Evolutionary conservation across 1,140 invertebrate genomes (phyloP), one percentile per base, ranked within the genome.

Genomic region (Ostrea edulis): DNA sequence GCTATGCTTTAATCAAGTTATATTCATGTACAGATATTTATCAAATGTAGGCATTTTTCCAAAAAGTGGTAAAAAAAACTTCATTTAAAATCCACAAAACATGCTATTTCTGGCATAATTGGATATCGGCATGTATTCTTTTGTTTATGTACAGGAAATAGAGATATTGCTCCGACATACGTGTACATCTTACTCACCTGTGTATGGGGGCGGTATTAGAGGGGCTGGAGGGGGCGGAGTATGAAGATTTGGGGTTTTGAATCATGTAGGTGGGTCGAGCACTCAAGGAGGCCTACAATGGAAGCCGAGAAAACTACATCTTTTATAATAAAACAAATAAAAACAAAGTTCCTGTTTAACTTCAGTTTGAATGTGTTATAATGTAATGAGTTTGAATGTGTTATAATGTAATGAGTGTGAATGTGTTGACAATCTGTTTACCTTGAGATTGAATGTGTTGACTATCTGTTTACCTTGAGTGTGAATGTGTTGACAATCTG

Each of bases 401-500:
- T 58, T 58, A n/a, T n/a, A n/a, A n/a, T n/a, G n/a, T n/a, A n/a
- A n/a, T 44, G 35, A 44, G 35, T 44, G 1, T 44, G 35, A 44
- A 1, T 44, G 35, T 20, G 20, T 58, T 58, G 35, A 44, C 35
- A 5, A 44, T 44, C 5, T 44, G 35, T 44, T 44, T 44, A 44
- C 35, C 35, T 44, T 44, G 35, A 44, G 35, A 2, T 44, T 44
- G 35, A 44, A 44, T 44, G 35, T 96, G 92, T 96, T 96, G 11
- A 97, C 97, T 51, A 25, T 81, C 0, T 52, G 11, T 29, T 92
- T 92, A 97, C 97, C 95, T 98, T 97, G 90, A 96, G 96, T 87
- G 97, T 96, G 86, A 99, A 97, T 92, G 97, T 20, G n/a, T 20
- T 20, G 14, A 62, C n/a, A 5, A 44, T 44, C 5, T 44, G 35